A percentile compares a stretch with the other conserved stretches of the same genome.
Conservation (phyloP, 2,797 vertebrate genomes). For the Gymnocypris eckloni region DNA sequence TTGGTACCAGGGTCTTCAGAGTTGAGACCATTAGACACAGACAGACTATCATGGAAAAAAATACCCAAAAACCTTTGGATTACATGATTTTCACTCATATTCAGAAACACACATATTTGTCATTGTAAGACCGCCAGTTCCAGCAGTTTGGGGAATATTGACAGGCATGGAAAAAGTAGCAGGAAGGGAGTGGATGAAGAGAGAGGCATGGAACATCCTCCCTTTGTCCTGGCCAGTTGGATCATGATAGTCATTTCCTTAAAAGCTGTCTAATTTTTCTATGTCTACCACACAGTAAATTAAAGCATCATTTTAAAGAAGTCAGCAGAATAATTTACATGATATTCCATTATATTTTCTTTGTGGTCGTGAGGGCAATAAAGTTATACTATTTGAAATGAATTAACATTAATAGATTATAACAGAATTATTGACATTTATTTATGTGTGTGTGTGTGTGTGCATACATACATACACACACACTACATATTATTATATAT, state of each 20-base stretch:
- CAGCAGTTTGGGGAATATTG: neutral
- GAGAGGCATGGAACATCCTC: constrained; percentile 44
- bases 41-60: constrained; percentile 14
- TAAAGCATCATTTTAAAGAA: neutral
- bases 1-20: constrained; percentile 46
- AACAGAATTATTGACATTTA: neutral
- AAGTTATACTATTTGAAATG: no score
- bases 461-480: neutral
- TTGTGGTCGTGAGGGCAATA: neutral
- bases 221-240: constrained; percentile 48
- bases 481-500: neutral
- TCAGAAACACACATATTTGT: neutral
- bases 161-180: constrained; percentile 21
- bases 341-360: neutral
- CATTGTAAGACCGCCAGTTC: neutral
- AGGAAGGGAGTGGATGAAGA: constrained; percentile 53
- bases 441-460: no score
- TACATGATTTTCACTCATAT: neutral
- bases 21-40: constrained; percentile 33
- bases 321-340: neutral
- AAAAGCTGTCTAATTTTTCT: neutral
- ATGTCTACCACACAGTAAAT: neutral
- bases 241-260: constrained; percentile 41
- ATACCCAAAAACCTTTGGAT: neutral
- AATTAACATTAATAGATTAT: neutral